Percentiles rank a stretch among this genome's conserved stretches.
These are phyloP conservation scores for Naja naja DNA, from an alignment of 2,113 vertebrate genomes.

Conservation along the genomic window DNA sequence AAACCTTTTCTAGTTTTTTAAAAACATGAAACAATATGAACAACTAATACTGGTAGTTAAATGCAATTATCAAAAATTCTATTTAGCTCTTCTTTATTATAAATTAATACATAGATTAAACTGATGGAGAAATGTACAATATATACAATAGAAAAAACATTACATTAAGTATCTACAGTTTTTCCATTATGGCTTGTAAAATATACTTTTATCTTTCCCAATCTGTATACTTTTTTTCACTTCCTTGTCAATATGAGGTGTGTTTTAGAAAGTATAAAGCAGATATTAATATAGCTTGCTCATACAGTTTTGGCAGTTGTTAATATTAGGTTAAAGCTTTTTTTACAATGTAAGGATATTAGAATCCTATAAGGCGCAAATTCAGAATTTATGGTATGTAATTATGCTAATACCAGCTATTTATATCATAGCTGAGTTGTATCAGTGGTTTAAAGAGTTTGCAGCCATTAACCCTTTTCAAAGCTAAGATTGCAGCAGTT, in stretches of 20 bases:
- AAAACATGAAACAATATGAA: conserved; percentile 15
- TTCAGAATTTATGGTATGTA: not conserved
- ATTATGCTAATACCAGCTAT: not conserved
- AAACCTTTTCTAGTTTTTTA: conserved; percentile 18
- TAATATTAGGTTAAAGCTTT: not conserved
- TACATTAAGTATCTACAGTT: not conserved
- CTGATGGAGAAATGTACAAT: not conserved
- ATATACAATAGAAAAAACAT: not conserved
- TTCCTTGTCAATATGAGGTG: not conserved
- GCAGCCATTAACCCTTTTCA: not conserved
- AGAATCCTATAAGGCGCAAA: not conserved
- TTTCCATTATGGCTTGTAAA: not conserved
- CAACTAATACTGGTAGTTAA: not conserved
- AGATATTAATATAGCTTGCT: not conserved
- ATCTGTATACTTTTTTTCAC: not conserved
- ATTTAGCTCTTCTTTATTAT: not conserved
- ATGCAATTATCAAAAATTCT: conserved; percentile 21
- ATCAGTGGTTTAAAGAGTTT: not conserved
- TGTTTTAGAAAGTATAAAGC: not conserved
- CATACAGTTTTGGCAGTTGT: not conserved
- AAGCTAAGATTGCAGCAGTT: not conserved
- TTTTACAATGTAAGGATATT: not conserved
- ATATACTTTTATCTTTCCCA: not conserved
- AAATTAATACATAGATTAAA: not conserved
- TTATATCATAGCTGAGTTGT: not conserved